phyloP scores from a whole-genome alignment of 1,140 invertebrate species.

The Camponotus vicinus region DNA sequence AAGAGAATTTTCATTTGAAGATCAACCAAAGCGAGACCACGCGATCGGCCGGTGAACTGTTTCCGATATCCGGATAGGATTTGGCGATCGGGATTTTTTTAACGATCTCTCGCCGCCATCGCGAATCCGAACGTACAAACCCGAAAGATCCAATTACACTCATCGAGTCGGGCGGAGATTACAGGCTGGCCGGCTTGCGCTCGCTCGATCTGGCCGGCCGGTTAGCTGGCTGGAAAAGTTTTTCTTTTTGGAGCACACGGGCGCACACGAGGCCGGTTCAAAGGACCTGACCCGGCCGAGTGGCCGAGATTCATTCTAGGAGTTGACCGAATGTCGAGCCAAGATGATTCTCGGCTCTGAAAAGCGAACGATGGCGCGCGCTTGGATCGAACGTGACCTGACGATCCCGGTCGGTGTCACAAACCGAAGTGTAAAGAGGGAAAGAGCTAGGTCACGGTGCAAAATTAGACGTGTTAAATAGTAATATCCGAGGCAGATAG shows the following conservation, averaged over 20 bases:
- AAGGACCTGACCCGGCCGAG: conserved; percentile 73
- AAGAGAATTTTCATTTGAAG: conserved; percentile 46
- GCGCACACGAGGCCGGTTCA: conserved; percentile 57
- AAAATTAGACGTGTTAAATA: conserved; percentile 61
- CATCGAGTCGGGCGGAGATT: conserved; percentile 45
- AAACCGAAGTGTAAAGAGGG: conserved; percentile 39
- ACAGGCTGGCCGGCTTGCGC: conserved; percentile 26
- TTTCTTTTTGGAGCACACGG: conserved; percentile 27
- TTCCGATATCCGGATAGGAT: conserved; percentile 43
- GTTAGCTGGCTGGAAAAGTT: conserved; percentile 15
- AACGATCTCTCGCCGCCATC: conserved; percentile 3
- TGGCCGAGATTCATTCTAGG: conserved; percentile 74
- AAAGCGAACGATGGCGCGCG: conserved; percentile 51
- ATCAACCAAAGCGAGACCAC: conserved; percentile 15
- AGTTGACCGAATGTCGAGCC: conserved; percentile 65
- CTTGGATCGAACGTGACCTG: conserved; percentile 54
- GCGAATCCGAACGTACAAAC: conserved; percentile 40
- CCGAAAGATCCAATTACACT: conserved; percentile 42
- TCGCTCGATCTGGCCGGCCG: conserved; percentile 9
- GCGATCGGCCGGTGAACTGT: conserved; percentile 11
- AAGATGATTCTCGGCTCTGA: conserved; percentile 60
- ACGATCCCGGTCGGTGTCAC: conserved; percentile 48
- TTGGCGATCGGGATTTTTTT: conserved; percentile 66
- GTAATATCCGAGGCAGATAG: conserved; percentile 52
- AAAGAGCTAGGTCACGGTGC: conserved; percentile 50